phyloP scores from a whole-genome alignment of 2,888 invertebrate species.

The Alitta virens region DNA sequence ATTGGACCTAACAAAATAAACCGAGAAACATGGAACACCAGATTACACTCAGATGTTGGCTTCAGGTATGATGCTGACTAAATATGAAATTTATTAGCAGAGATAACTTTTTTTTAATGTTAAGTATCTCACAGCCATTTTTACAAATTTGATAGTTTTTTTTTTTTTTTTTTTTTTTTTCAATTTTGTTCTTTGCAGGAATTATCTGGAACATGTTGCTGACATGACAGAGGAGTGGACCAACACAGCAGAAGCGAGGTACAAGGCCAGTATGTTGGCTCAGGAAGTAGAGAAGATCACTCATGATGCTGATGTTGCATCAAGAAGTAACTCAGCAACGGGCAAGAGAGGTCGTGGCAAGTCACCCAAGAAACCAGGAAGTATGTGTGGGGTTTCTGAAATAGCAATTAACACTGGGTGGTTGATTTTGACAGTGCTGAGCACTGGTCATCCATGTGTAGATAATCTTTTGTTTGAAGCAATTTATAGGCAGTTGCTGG shows the following conservation, averaged over 20 bases:
- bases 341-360: constrained; percentile 31
- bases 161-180: no score
- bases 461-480: no score
- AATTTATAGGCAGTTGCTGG: no score
- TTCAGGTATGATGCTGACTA: constrained; percentile 49
- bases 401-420: no score
- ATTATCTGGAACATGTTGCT: constrained; percentile 53
- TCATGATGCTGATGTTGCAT: constrained; percentile 41
- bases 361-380: constrained; percentile 39
- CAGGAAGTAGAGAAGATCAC: constrained; percentile 47
- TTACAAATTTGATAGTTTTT: no score
- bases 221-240: constrained; percentile 51
- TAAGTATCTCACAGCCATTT: no score
- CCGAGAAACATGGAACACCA: constrained; percentile 47
- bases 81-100: no score
- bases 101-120: no score
- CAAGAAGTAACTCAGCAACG: constrained; percentile 17
- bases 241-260: constrained; percentile 52
- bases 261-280: constrained; percentile 47
- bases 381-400: no score
- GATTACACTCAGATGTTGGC: constrained; percentile 55
- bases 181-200: constrained; percentile 33
- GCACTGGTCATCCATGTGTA: no score
- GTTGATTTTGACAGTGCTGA: no score
- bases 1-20: constrained; percentile 43